Evolutionary conservation across 2,113 vertebrate genomes (phyloP).

Genomic region (Sprattus sprattus): DNA sequence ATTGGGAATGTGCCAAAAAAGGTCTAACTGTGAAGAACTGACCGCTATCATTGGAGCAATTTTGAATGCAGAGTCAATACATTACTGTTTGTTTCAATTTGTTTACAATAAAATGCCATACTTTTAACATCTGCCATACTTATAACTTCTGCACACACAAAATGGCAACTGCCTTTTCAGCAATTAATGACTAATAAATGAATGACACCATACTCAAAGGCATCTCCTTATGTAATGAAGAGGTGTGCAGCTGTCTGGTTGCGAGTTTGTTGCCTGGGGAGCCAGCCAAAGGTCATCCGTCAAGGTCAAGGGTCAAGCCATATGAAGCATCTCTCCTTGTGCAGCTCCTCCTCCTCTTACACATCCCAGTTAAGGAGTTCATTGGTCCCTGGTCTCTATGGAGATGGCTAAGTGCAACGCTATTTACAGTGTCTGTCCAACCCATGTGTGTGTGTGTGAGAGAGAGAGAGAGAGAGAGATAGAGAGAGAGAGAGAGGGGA

Average conservation of each 20-base stretch:
- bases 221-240: neutral
- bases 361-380: constrained; percentile 38
- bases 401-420: constrained; percentile 22
- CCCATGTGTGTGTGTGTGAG: neutral
- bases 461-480: neutral
- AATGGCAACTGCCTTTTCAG: neutral
- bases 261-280: neutral
- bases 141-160: neutral
- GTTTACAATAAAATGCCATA: neutral
- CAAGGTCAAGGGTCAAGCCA: constrained; percentile 15
- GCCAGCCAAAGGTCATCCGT: constrained; percentile 8
- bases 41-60: neutral
- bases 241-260: constrained; percentile 29
- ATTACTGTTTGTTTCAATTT: neutral
- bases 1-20: no score
- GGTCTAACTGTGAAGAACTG: no score
- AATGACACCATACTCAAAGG: neutral
- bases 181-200: neutral
- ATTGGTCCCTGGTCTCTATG: constrained; percentile 24
- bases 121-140: neutral
- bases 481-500: neutral
- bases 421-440: neutral
- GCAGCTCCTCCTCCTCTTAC: constrained; percentile 24
- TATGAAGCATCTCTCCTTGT: constrained; percentile 17
- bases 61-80: neutral